Base-by-base conservation (phyloP, 2,797 vertebrate species). In the Eptatretus atami region DNA sequence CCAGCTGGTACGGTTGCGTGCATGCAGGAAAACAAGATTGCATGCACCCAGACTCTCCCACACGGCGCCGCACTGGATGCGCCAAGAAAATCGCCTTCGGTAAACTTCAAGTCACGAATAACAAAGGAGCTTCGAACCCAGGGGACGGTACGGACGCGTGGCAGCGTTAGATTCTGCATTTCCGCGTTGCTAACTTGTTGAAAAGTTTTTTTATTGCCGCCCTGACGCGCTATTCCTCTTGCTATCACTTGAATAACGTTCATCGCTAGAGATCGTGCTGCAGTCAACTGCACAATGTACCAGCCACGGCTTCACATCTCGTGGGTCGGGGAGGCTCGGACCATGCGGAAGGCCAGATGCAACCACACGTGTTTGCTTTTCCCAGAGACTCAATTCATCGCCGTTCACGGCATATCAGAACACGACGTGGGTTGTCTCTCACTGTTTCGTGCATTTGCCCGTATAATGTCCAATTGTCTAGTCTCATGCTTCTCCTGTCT, bases 51-150 rank as follows among this genome's bases (percentile, higher is more conserved):
- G 92, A 98, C 71, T 96, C 90, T 53, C 92, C 92, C 57, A 98
- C 71, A 95, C 90, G 10, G 92, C 90, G 67, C 86, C 92, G 67
- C 92, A 98, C 72, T 98, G 92, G 92, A 98, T 98, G 92, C 81
- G 92, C 61, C 92, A 98, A 70, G 92, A n/a, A 98, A 75, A 96
- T 96, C 68, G 95, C 92, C n/a, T 98, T 98, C 71, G 92, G 92
- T 71, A 98, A 98, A 71, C 77, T 98, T 70, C 96, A 98, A 75
- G 78, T 98, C 55, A 98, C 92, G 64, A 98, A 98, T 75, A 98
- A 98, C 71, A 98, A 98, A 77, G 92, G 92, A 70, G 88, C 83
- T 64, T 86, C 90, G 55, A 98, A 98, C 77, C 94, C n/a, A n/a
- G 84, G 14, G 90, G 85, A n/a, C 92, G 87, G 92, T 66, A 66